Percentiles rank a stretch among this genome's conserved stretches.
Conservation (phyloP, 2,888 invertebrate genomes). For the Polydrusus tereticollis region DNA sequence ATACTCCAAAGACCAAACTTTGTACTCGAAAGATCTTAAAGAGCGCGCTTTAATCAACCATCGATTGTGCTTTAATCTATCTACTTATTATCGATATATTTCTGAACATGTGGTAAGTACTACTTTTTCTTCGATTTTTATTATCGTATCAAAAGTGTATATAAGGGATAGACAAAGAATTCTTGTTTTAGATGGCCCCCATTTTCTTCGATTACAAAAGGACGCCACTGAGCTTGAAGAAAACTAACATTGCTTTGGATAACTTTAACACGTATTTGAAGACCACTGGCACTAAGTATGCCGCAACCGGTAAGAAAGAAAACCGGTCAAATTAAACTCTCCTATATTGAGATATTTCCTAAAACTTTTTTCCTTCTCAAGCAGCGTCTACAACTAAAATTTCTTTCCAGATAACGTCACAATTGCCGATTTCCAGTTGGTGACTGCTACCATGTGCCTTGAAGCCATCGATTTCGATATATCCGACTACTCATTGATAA, state of each 20-base stretch:
- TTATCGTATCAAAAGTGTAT: too few species aligned
- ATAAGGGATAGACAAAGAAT: too few species aligned
- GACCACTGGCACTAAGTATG: conserved; percentile 73
- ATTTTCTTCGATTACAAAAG: conserved; percentile 83
- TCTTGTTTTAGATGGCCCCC: conserved; percentile 74
- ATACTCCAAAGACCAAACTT: conserved; percentile 74
- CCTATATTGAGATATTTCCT: too few species aligned
- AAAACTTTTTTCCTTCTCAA: background rate
- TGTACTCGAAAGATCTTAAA: conserved; percentile 81
- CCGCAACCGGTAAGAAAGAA: conserved; percentile 70
- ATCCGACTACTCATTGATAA: conserved; percentile 71
- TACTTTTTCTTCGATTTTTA: background rate
- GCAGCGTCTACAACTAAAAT: too few species aligned
- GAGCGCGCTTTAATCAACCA: conserved; percentile 83
- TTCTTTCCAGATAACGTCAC: conserved; percentile 72
- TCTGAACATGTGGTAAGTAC: conserved; percentile 74
- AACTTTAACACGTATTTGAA: conserved; percentile 78
- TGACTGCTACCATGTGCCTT: conserved; percentile 79
- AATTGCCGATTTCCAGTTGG: conserved; percentile 81
- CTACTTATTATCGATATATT: conserved; percentile 80
- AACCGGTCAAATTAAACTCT: too few species aligned
- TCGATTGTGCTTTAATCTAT: conserved; percentile 82
- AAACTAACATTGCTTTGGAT: conserved; percentile 75
- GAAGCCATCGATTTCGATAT: conserved; percentile 80
- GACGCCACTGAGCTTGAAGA: conserved; percentile 76